phyloP scores from a whole-genome alignment of 2,888 invertebrate species.

The Dryobotodes eremita region DNA sequence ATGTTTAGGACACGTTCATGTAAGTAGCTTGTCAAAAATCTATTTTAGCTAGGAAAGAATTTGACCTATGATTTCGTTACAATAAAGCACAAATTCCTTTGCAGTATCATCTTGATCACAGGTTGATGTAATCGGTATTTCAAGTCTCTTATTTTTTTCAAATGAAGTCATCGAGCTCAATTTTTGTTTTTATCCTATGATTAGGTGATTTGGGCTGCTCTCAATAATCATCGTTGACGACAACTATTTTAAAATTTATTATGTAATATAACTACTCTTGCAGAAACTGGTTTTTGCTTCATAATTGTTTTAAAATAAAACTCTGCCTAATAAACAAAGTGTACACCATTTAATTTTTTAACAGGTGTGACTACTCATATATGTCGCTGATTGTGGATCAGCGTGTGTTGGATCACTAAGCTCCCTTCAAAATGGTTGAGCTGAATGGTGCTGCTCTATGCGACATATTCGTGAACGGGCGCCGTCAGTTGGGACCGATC shows the following conservation, averaged over 20 bases:
- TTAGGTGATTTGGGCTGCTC: constrained; percentile 34
- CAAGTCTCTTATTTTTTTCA: constrained; percentile 32
- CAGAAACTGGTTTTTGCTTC: background rate
- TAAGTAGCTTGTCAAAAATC: background rate
- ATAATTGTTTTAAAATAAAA: background rate
- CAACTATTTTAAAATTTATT: constrained; percentile 21
- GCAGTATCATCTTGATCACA: constrained; percentile 3
- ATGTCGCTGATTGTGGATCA: background rate
- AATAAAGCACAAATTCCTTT: constrained; percentile 23
- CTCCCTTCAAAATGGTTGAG: background rate
- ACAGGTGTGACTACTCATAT: background rate
- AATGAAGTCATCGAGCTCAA: constrained; percentile 49
- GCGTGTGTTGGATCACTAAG: background rate
- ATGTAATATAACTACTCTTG: background rate
- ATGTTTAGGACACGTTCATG: background rate
- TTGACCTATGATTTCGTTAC: background rate
- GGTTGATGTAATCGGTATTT: constrained; percentile 52
- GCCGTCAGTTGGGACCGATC: background rate
- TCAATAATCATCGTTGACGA: constrained; percentile 33
- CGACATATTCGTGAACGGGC: background rate
- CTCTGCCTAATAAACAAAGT: too few relatives aligned
- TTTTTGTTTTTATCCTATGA: constrained; percentile 50
- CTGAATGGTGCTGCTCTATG: background rate
- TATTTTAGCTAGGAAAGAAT: background rate
- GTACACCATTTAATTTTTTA: background rate